Base-by-base conservation (phyloP, 2,113 vertebrate genomes). In the Excalfactoria chinensis region DNA sequence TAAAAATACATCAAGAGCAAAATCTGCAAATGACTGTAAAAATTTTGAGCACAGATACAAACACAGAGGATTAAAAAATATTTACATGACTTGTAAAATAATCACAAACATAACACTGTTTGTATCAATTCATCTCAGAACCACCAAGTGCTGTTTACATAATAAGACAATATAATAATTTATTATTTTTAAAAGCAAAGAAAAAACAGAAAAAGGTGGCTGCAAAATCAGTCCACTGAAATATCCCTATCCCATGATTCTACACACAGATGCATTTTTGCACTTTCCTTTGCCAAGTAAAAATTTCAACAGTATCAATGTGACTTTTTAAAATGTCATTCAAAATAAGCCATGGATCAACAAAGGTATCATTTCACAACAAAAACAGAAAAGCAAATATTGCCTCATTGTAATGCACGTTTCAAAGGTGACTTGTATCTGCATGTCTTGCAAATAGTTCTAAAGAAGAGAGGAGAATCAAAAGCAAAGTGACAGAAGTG, bases 321-420 rank as follows among this genome's bases (percentile, higher is more conserved):
- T 21, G 18, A n/a, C 19, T n/a, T 19, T n/a, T n/a, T 21, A 13
- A 53, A 53, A 21, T 58, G 32, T 58, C 11, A 18, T n/a, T 58
- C 32, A 58, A 89, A 64, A 84, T 21, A 87, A 40, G 82, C 83
- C 78, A 48, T 89, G 32, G 95, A 95, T 84, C 30, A 91, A 92
- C 34, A 74, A 63, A n/a, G 2, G 4, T 20, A 1, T 20, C 43
- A 5, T 84, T 95, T 95, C 28, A 82, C 60, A 91, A 86, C 19
- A 89, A 90, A 90, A 81, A 83, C 81, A 73, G 41, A 91, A 40
- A 25, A 75, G 63, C 76, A 91, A 91, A 96, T 17, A 69, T 94
- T 51, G 90, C 62, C 46, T 80, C 8, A 58, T 68, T 66, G 43
- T 48, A 66, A 53, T 73, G 51, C 16, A 86, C 49, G 77, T 88